Conservation (phyloP, 1,140 invertebrate genomes). For the Temnothorax longispinosus region DNA sequence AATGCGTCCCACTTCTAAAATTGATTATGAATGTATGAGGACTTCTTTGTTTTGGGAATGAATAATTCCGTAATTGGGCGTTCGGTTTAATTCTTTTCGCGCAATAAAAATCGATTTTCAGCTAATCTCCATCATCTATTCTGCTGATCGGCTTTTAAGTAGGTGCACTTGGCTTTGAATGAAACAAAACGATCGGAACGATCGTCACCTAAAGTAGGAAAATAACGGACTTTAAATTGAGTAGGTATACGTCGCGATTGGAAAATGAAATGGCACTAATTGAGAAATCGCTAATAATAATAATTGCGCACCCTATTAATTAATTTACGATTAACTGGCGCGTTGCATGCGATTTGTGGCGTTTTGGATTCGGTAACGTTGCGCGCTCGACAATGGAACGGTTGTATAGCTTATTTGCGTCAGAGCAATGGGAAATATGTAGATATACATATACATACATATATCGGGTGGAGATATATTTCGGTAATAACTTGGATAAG, state of each 20-base stretch:
- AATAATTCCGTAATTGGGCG: not conserved
- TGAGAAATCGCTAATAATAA: slow-evolving; percentile 10
- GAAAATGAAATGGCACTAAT: slow-evolving; percentile 1
- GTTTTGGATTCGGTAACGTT: not conserved
- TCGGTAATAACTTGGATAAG: slow-evolving; percentile 14
- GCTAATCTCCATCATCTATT: not conserved
- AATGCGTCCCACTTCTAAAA: not conserved
- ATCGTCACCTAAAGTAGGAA: not conserved
- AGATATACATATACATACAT: no score
- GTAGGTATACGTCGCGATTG: not conserved
- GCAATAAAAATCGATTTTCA: not conserved
- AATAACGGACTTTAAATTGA: not conserved
- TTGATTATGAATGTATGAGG: not conserved
- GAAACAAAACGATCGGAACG: not conserved
- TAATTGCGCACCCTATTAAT: slow-evolving; percentile 11
- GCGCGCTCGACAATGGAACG: not conserved
- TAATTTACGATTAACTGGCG: slow-evolving; percentile 42
- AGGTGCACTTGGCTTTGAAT: not conserved
- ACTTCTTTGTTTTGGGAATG: not conserved
- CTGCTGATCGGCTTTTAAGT: not conserved
- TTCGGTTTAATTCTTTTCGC: not conserved
- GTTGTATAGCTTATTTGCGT: not conserved
- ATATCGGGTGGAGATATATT: slow-evolving; percentile 4
- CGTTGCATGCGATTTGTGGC: not conserved
- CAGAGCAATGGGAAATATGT: not conserved